Evolutionary conservation across 2,888 invertebrate genomes (phyloP).

Genomic region (Oithona nana): DNA sequence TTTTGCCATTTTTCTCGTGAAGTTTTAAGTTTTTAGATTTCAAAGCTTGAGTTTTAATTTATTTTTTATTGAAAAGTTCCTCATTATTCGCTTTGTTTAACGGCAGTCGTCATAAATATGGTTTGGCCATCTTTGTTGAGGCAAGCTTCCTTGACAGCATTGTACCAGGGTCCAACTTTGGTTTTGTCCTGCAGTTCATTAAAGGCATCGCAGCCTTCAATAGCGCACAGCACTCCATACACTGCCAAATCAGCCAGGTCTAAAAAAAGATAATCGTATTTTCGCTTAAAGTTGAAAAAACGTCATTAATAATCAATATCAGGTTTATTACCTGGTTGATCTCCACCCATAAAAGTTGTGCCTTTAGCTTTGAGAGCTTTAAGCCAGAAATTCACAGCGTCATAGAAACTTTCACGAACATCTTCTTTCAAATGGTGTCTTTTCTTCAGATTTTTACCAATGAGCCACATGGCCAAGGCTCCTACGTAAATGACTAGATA

Average conservation of each 20-base stretch:
- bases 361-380: constrained; percentile 46
- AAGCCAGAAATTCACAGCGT: constrained; percentile 64
- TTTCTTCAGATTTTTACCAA: constrained; percentile 71
- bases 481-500: constrained; percentile 74
- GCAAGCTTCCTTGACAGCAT: constrained; percentile 41
- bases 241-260: constrained; percentile 81
- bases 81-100: too few relatives aligned
- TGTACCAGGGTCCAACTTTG: constrained; percentile 57
- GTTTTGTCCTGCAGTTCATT: constrained; percentile 54
- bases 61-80: too few relatives aligned
- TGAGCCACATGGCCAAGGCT: constrained; percentile 77
- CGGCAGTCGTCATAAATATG: too few relatives aligned
- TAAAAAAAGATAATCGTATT: too few relatives aligned
- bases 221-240: constrained; percentile 71
- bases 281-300: too few relatives aligned
- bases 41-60: too few relatives aligned
- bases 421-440: constrained; percentile 41
- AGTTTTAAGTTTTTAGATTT: too few relatives aligned
- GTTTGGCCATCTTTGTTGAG: neutral
- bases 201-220: constrained; percentile 61
- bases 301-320: too few relatives aligned
- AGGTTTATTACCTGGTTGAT: constrained; percentile 35
- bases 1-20: too few relatives aligned
- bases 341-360: constrained; percentile 63
- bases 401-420: constrained; percentile 70